phyloP scores from a whole-genome alignment of 2,797 vertebrate species.

The Euthynnus affinis region DNA sequence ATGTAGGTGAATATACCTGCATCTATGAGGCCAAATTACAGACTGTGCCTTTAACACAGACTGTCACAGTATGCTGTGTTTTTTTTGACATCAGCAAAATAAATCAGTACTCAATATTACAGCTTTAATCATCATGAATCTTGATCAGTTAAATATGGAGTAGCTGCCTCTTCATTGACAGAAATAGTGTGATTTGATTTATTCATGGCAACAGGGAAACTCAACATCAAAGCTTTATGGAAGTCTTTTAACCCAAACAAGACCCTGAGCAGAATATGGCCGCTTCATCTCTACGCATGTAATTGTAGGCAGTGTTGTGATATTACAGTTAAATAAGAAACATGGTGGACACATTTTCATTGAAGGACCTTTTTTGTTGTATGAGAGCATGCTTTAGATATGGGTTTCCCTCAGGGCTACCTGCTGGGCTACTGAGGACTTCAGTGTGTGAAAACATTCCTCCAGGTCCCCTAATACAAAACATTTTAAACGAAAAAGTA shows the following conservation, averaged over 20 bases:
- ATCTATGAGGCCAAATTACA: neutral
- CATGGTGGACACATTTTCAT: neutral
- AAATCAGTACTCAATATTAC: constrained; percentile 14
- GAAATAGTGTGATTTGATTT: constrained; percentile 49
- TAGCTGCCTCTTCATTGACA: constrained; percentile 3
- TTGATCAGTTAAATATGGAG: constrained; percentile 18
- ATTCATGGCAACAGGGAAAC: constrained; percentile 63
- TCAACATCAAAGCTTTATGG: constrained; percentile 62
- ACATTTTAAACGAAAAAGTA: neutral
- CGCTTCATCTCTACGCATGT: neutral
- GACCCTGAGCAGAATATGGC: constrained; percentile 3
- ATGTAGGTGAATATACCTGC: neutral
- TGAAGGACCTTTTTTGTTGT: neutral
- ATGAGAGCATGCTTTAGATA: neutral
- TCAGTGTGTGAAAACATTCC: constrained; percentile 4
- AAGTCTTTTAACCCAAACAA: constrained; percentile 33
- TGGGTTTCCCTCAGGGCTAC: neutral
- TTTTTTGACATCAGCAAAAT: constrained; percentile 9
- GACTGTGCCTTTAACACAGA: neutral
- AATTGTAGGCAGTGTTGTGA: neutral
- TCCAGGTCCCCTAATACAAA: neutral
- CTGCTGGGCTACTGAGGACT: constrained; percentile 20
- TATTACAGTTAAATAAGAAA: neutral
- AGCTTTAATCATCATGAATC: constrained; percentile 4
- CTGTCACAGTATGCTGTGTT: neutral